A percentile compares a stretch with the other conserved stretches of the same genome.
phyloP scores from a whole-genome alignment of 2,113 vertebrate species.

The Monarcha castaneiventris region DNA sequence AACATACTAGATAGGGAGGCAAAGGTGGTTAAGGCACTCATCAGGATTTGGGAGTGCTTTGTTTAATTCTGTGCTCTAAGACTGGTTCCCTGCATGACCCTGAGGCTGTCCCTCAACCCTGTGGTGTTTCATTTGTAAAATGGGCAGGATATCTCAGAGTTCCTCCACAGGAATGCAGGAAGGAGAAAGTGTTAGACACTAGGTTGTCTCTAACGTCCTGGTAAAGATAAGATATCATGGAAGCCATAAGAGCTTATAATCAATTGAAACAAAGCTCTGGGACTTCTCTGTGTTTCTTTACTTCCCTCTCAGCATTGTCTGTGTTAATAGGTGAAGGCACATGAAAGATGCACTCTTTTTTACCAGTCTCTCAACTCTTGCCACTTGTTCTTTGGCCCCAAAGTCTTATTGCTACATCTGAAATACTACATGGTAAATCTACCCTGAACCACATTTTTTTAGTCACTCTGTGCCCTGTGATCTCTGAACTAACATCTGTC shows the following conservation, averaged over 20 bases:
- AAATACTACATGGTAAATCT: background rate
- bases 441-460: background rate
- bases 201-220: conserved; percentile 8
- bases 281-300: background rate
- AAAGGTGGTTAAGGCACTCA: background rate
- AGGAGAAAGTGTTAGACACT: conserved; percentile 31
- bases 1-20: background rate
- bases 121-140: conserved; percentile 54
- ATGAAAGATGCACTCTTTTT: background rate
- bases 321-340: background rate
- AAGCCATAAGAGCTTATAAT: background rate
- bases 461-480: background rate
- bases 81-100: background rate
- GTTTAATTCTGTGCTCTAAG: background rate
- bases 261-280: background rate
- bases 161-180: conserved; percentile 26
- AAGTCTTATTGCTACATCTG: background rate
- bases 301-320: background rate
- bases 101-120: conserved; percentile 17
- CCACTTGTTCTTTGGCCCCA: background rate
- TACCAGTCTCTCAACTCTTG: background rate
- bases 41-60: background rate
- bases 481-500: conserved; percentile 11
- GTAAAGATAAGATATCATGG: conserved; percentile 35
- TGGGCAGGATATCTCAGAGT: background rate